A percentile compares a stretch with the other conserved stretches of the same genome.
Conservation (phyloP, 2,113 vertebrate genomes). For the Ranitomeya imitator region DNA sequence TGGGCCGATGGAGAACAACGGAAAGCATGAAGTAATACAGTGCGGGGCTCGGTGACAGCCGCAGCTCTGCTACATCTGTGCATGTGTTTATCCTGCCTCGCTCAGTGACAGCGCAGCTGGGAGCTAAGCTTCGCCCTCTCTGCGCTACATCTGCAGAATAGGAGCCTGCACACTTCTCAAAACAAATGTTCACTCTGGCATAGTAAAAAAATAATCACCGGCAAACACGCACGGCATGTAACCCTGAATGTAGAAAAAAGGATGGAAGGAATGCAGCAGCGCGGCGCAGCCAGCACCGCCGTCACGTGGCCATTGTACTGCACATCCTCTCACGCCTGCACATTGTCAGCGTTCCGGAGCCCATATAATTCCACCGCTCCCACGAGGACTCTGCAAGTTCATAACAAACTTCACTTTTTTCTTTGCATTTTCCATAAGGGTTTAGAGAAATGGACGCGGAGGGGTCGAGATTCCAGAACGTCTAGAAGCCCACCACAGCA, state of each 20-base stretch:
- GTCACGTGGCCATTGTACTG: neutral
- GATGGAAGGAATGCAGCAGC: slow-evolving; percentile 23
- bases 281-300: neutral
- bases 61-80: neutral
- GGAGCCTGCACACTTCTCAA: neutral
- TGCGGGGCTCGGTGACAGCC: neutral
- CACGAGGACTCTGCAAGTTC: slow-evolving; percentile 34
- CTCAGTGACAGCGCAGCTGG: neutral
- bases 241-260: neutral
- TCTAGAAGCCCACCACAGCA: neutral
- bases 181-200: slow-evolving; percentile 34
- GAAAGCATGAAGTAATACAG: neutral
- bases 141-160: slow-evolving; percentile 2
- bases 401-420: slow-evolving; percentile 16
- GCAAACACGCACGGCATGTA: slow-evolving; percentile 11
- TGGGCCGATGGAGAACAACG: neutral
- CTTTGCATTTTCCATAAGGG: slow-evolving; percentile 18
- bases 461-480: neutral
- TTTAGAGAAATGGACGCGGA: neutral
- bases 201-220: slow-evolving; percentile 29
- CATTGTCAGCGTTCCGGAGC: slow-evolving; percentile 31
- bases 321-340: slow-evolving; percentile 17
- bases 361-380: slow-evolving; percentile 29
- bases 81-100: neutral
- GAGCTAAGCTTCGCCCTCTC: neutral